A percentile compares a stretch with the other conserved stretches of the same genome.
Evolutionary conservation across 2,797 vertebrate genomes (phyloP).

Genomic region (Coregonus ussuriensis): DNA sequence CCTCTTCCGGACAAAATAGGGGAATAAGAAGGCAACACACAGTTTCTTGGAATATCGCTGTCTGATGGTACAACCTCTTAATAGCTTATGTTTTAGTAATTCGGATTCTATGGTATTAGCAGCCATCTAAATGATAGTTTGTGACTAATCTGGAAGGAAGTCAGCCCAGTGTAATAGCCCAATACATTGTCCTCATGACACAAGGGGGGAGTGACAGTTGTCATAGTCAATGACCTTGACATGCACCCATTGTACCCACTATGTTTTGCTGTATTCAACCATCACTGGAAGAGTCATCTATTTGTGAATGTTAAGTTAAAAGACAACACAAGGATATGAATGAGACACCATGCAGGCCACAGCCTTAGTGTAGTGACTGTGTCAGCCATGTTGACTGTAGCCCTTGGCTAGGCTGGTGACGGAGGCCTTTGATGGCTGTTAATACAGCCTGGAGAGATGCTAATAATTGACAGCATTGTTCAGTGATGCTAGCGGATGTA

Average conservation of each 20-base stretch:
- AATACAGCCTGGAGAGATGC: constrained; percentile 68
- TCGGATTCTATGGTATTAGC: not conserved
- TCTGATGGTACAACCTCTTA: constrained; percentile 24
- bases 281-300: constrained; percentile 53
- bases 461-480: constrained; percentile 63
- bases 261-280: constrained; percentile 43
- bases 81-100: too few relatives aligned
- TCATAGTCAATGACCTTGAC: constrained; percentile 55
- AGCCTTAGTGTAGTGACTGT: constrained; percentile 60
- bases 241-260: constrained; percentile 35
- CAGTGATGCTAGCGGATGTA: constrained; percentile 62
- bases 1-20: constrained; percentile 21
- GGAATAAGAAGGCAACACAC: constrained; percentile 45
- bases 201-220: constrained; percentile 62
- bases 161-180: constrained; percentile 50
- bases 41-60: constrained; percentile 45
- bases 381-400: constrained; percentile 60
- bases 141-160: constrained; percentile 66
- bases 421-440: constrained; percentile 74
- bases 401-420: constrained; percentile 69
- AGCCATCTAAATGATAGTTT: constrained; percentile 48
- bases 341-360: constrained; percentile 58
- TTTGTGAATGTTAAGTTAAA: constrained; percentile 61
- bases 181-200: constrained; percentile 52
- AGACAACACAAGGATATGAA: constrained; percentile 61